Evolutionary conservation across 2,888 invertebrate species (phyloP), one percentile per base, ranked within the genome.

Genomic region (Zhuqinia jingwanae): DNA sequence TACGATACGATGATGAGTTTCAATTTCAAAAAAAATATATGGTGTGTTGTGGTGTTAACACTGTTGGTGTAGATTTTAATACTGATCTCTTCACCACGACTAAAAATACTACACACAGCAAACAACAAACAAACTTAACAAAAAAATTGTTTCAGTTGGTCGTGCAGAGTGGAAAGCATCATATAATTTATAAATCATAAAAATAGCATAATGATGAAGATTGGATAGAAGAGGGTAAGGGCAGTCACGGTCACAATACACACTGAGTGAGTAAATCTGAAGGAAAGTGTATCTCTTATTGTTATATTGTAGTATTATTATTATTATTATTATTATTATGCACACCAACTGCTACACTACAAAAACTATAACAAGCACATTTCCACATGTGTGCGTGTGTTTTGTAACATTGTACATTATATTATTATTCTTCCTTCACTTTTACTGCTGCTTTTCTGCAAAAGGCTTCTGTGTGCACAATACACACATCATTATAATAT

Each of bases 161-260:
- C 75, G 53, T 36, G 36, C 36, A 36, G n/a, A n/a, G 36, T 36
- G 36, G 36, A 36, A 36, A 36, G 53, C 75, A 75, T 75, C 20
- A 47, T 15, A 25, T 13, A 36, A 15, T 17, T 17, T 15, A 70
- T 70, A 36, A 13, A 70, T n/a, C 30, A 70, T 22, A n/a, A 58
- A 13, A 70, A 42, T 65, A 65, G 36, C 42, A 65, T 47, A 20
- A n/a, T 22, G 58, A 36, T 53, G 30, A 63, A 27, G 15, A 17
- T 36, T 11, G 36, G 45, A 79, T 68, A 56, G 70, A 81, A 56
- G 70, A 70, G 81, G 81, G 81, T 81, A 81, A 81, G 81, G 81
- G 70, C 81, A 81, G 81, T 81, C 81, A 83, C 83, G 83, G 83
- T 83, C 83, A 83, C 83, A 83, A 65, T 78, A 84, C 84, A n/a